Percentiles rank a stretch among this genome's conserved stretches.
Conservation (phyloP, 2,888 invertebrate genomes). For the Cerceris ruficornis region DNA sequence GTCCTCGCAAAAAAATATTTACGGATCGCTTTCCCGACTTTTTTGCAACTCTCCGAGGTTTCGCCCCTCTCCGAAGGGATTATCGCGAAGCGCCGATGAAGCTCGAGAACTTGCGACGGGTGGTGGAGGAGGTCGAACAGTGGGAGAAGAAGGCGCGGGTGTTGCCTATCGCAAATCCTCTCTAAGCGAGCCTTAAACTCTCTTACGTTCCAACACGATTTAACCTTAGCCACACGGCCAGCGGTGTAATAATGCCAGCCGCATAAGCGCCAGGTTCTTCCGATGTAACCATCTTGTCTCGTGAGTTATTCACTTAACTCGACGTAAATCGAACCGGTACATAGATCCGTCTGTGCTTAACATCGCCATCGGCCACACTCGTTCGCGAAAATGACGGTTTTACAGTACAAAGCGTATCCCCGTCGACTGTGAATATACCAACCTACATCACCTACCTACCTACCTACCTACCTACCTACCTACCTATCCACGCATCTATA, state of each 20-base stretch:
- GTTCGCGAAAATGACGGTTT: constrained; percentile 1
- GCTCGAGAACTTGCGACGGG: not conserved
- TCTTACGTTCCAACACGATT: constrained; percentile 50
- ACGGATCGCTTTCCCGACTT: too few relatives aligned
- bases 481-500: not conserved
- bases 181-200: constrained; percentile 48
- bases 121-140: not conserved
- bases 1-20: too few relatives aligned
- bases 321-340: constrained; percentile 20
- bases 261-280: constrained; percentile 28
- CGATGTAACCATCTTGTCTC: constrained; percentile 22
- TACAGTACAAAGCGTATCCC: not conserved
- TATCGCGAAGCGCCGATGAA: constrained; percentile 34
- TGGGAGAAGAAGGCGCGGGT: constrained; percentile 46
- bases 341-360: constrained; percentile 4
- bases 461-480: not conserved
- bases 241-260: constrained; percentile 37
- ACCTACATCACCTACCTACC: too few relatives aligned
- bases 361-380: not conserved
- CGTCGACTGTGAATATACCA: too few relatives aligned
- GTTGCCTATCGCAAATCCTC: constrained; percentile 57
- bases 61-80: constrained; percentile 58
- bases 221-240: constrained; percentile 29
- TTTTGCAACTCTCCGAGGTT: too few relatives aligned
- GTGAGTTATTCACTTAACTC: constrained; percentile 30